Base-by-base conservation (phyloP, 2,888 invertebrate species). In the Cerceris ruficornis region DNA sequence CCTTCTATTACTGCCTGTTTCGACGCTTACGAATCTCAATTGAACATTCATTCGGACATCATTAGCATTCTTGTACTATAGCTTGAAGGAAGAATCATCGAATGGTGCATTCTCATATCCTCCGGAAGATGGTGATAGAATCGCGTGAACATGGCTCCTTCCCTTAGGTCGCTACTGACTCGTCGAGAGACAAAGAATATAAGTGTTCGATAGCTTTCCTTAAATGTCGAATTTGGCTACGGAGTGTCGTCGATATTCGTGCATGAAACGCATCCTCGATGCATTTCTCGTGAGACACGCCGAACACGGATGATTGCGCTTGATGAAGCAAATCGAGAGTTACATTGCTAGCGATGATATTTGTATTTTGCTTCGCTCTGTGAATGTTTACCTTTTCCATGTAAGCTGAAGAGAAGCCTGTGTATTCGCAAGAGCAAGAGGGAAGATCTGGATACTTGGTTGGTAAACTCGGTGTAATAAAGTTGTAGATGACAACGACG, bases 1-100 rank as follows among this genome's bases (percentile, higher is more conserved):
- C 73, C 84, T 86, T 87, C 85, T 81, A 88, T 82, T 84, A 84
- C 83, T 87, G 86, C 86, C 83, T 83, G 86, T 88, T 86, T 82
- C 77, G 86, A 84, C 69, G 80, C 81, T 80, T 85, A 82, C 86
- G 80, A 82, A 76, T 75, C 75, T 83, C 75, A 80, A 83, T 82
- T 71, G 54, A 84, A 86, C 46, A 68, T 83, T 87, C 76, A 69
- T 86, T 83, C 81, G 82, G 75, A 81, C 72, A 82, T 77, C 75
- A 70, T 81, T 82, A 73, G 69, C 68, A 28, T 71, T 80, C 75
- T 83, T 84, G 85, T 83, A 78, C 42, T 49, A 84, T 86, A 88
- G 82, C 81, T 77, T 83, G 79, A 85, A 70, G 15, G 52, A 70
- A 43, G 50, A 57, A 61, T 59, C 80, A 67, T 54, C 52, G 75